Conservation (phyloP, 2,113 vertebrate genomes). For the Otolemur garnettii region DNA sequence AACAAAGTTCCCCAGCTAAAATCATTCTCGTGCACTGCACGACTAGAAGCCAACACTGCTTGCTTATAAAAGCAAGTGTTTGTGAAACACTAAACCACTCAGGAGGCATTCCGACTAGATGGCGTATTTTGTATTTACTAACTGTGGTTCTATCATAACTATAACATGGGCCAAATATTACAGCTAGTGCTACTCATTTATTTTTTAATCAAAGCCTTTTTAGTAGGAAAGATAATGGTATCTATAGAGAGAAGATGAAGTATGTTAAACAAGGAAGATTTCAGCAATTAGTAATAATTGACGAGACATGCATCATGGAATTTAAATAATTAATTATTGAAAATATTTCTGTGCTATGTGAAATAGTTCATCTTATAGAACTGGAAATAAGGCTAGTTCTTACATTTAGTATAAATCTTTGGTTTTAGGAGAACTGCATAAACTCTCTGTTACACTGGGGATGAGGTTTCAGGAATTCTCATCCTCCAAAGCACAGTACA, state of each 20-base stretch:
- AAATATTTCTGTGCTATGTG: not conserved
- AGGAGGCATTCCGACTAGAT: not conserved
- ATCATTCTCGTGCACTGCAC: constrained; percentile 13
- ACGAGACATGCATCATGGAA: not conserved
- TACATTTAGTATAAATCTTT: not conserved
- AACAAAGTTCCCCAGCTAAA: not conserved
- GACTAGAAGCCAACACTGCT: not conserved
- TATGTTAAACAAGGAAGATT: not conserved
- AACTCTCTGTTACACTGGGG: not conserved
- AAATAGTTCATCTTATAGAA: not conserved
- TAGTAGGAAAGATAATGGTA: not conserved
- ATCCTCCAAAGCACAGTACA: rapidly evolving
- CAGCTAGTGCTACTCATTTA: not conserved
- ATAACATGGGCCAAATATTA: not conserved
- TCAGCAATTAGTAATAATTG: not conserved
- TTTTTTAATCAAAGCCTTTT: not conserved
- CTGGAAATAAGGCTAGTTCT: not conserved
- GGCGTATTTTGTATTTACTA: not conserved
- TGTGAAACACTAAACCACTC: not conserved
- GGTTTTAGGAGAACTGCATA: not conserved
- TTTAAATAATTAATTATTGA: not conserved
- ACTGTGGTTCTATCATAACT: not conserved
- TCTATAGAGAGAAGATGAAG: not conserved
- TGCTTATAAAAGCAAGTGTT: constrained; percentile 18
- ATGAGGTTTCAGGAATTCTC: not conserved